Conservation (phyloP, 2,797 vertebrate species). For the Peromyscus melanophrys region DNA sequence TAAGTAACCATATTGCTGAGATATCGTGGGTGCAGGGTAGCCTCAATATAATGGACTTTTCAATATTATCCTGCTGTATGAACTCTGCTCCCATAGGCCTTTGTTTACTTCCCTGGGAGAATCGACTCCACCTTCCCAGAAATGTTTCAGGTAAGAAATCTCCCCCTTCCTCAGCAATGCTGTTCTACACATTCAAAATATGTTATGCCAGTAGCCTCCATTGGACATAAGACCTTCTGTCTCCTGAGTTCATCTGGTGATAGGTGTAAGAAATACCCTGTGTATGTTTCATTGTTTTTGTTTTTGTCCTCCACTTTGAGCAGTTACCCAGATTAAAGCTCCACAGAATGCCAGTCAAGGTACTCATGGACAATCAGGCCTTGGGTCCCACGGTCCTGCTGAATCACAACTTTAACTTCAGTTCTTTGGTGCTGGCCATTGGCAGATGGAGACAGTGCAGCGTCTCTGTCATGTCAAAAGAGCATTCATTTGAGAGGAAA, state of each 20-base stretch:
- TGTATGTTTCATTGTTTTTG: background rate
- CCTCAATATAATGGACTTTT: background rate
- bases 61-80: background rate
- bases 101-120: background rate
- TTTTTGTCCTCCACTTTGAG: background rate
- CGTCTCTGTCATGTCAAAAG: background rate
- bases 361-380: background rate
- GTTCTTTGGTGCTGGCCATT: background rate
- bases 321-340: background rate
- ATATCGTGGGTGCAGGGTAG: background rate
- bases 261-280: background rate
- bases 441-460: no score
- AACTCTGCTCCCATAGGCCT: background rate
- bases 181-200: background rate
- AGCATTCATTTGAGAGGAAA: no score
- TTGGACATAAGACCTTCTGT: background rate
- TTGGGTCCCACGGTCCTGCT: background rate
- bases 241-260: background rate
- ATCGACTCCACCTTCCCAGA: background rate
- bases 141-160: background rate
- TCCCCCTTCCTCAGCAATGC: background rate
- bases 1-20: background rate
- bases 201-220: background rate
- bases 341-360: background rate
- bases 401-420: background rate